Conservation (phyloP, 2,888 invertebrate species). For the Andrena haemorrhoa region DNA sequence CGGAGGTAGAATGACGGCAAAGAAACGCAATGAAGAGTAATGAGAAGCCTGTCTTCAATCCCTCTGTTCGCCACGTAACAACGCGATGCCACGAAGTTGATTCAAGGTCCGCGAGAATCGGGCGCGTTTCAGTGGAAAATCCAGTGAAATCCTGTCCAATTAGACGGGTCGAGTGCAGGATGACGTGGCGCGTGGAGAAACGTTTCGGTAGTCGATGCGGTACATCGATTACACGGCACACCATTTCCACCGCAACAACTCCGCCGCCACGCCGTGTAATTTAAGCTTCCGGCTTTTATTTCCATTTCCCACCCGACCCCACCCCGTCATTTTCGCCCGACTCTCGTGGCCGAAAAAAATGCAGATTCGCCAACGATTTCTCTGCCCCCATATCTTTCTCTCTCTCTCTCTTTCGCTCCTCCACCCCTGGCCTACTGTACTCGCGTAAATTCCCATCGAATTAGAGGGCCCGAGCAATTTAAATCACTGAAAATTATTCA, state of each 20-base stretch:
- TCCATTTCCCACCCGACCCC: constrained; percentile 17
- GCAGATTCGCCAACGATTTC: background rate
- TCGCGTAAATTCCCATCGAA: background rate
- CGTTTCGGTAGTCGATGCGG: constrained; percentile 40
- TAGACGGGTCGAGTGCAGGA: constrained; percentile 16
- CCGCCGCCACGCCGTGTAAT: constrained; percentile 38
- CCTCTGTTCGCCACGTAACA: background rate
- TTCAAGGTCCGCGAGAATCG: constrained; percentile 8
- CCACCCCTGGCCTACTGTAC: background rate
- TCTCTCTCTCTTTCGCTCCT: background rate
- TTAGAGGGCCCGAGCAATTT: constrained; percentile 6
- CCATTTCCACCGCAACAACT: constrained; percentile 44
- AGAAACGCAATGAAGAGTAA: too few species aligned
- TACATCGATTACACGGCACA: constrained; percentile 48
- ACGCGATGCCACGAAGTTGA: background rate
- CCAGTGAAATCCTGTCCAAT: constrained; percentile 41
- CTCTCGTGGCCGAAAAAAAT: background rate
- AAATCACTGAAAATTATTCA: constrained; percentile 4
- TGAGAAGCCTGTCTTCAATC: too few species aligned
- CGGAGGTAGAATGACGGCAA: too few species aligned
- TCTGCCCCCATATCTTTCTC: too few species aligned
- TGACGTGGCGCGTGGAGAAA: constrained; percentile 31
- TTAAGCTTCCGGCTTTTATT: constrained; percentile 48
- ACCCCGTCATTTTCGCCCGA: constrained; percentile 15
- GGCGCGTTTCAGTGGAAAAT: constrained; percentile 30